phyloP scores from a whole-genome alignment of 2,113 vertebrate species.

The Cheilinus undulatus region DNA sequence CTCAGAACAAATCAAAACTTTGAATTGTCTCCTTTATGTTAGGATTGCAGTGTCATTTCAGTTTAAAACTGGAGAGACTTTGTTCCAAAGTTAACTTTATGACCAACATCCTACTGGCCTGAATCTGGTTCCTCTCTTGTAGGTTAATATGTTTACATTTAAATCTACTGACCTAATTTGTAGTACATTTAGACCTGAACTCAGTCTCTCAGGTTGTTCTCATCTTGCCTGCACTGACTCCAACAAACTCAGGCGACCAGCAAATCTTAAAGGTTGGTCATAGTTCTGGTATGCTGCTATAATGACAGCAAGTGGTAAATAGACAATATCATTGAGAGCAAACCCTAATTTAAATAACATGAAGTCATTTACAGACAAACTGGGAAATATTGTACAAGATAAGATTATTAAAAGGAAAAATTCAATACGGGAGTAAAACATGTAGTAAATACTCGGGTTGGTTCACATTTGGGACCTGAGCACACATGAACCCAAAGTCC shows the following conservation, averaged over 20 bases:
- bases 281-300: background rate
- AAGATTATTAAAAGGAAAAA: too few relatives aligned
- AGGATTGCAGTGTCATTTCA: too few relatives aligned
- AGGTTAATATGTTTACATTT: background rate
- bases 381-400: too few relatives aligned
- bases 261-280: background rate
- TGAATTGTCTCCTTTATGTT: background rate
- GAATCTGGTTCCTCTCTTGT: background rate
- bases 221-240: background rate
- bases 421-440: too few relatives aligned
- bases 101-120: background rate
- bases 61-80: background rate
- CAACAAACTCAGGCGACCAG: background rate
- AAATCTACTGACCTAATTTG: conserved; percentile 10
- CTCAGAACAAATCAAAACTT: background rate
- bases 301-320: too few relatives aligned
- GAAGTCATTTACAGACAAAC: too few relatives aligned
- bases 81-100: background rate
- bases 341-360: too few relatives aligned
- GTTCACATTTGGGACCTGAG: too few relatives aligned
- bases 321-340: too few relatives aligned
- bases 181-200: background rate
- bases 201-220: background rate
- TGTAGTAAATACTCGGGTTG: too few relatives aligned
- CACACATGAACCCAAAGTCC: too few relatives aligned